Percentiles rank a stretch among this genome's conserved stretches.
These are phyloP conservation scores for Pithys albifrons DNA, from an alignment of 2,113 vertebrate genomes.

Conservation along the genomic window DNA sequence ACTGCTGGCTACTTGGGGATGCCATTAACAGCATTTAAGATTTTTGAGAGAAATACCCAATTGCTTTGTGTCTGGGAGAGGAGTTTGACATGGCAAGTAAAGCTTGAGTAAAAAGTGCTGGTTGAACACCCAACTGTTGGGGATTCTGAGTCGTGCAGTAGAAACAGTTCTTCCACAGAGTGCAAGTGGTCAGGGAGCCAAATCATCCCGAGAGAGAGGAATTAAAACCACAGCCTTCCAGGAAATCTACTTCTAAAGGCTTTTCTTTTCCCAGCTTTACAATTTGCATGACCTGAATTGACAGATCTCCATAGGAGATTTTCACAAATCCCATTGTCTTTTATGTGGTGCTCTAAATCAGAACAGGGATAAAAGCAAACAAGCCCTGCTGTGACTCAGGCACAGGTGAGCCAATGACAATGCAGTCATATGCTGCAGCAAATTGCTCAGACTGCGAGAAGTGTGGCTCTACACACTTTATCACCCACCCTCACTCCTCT, in stretches of 20 bases:
- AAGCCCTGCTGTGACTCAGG: neutral
- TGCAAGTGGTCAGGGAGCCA: neutral
- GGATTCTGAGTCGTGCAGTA: neutral
- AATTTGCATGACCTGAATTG: neutral
- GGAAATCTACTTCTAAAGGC: neutral
- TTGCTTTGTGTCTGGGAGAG: neutral
- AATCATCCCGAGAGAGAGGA: neutral
- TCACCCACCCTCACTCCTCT: neutral
- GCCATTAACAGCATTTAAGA: neutral
- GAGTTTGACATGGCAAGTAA: neutral
- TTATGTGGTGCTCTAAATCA: neutral
- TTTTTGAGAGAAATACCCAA: neutral
- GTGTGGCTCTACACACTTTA: neutral
- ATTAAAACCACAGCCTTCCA: neutral
- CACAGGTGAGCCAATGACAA: neutral
- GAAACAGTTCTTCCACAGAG: rapidly evolving
- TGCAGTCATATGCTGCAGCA: neutral
- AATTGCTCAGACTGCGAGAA: neutral
- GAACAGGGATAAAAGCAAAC: neutral
- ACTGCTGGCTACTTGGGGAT: neutral
- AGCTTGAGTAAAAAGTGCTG: neutral
- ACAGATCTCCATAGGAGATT: neutral
- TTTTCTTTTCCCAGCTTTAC: neutral
- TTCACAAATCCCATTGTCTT: neutral
- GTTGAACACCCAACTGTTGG: neutral